Base-by-base conservation (phyloP, 2,113 vertebrate species). In the Elephantulus edwardii region DNA sequence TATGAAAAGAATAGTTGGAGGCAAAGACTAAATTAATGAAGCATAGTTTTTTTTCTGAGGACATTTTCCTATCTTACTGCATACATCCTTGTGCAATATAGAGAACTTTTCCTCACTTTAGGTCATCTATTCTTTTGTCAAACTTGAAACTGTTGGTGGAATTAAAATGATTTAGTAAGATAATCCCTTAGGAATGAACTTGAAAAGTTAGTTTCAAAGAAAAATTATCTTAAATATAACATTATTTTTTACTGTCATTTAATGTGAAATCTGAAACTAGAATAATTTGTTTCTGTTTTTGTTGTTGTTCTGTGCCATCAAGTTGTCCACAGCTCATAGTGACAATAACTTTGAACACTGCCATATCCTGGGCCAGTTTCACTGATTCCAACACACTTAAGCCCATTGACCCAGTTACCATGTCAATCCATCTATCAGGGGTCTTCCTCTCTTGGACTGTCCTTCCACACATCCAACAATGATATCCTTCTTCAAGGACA, bases 111-210 rank as follows among this genome's bases (percentile, higher is more conserved):
- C 54, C 19, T 64, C 50, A n/a, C 26, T 70, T 26, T 66, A 88
- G 58, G 26, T 11, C 38, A 75, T 76, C 70, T 56, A 28, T 33
- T 19, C 56, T 28, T 80, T 72, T 52, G 28, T 91, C 64, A 92
- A 76, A 71, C 58, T 82, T 78, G 75, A 93, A 83, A 82, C 48
- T 88, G 64, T 84, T 93, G 50, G 44, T 92, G n/a, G 33, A 88
- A 92, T 90, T 71, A 80, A 82, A 95, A 62, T 70, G 20, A 92
- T 86, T 86, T 86, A 42, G 20, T 74, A 19, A 42, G 24, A 79
- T 62, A 54, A 84, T 76, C 38, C 28, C 40, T 50, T 33, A 74
- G 22, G 26, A 35, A 70, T 83, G 72, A 79, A 76, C 19, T 77
- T 89, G 80, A 92, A 76, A 83, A 48, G 13, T 90, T 93, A 83